Conservation (phyloP, 2,797 vertebrate genomes). For the Anguilla anguilla region DNA sequence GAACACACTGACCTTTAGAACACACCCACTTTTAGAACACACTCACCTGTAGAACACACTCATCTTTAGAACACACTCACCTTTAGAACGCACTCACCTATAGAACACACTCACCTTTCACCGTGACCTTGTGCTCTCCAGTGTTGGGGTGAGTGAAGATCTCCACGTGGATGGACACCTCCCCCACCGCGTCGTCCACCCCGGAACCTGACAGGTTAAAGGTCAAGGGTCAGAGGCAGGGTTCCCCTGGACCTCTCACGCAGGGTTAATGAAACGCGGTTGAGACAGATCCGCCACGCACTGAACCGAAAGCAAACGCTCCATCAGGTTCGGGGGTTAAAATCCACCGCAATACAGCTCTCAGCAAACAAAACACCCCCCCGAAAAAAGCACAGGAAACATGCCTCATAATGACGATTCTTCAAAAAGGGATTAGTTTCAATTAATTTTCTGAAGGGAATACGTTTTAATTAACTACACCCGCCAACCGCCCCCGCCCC, state of each 20-base stretch:
- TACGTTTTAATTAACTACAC: not conserved
- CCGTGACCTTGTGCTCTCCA: constrained; percentile 90
- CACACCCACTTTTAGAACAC: constrained; percentile 65
- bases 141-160: constrained; percentile 88
- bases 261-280: not conserved
- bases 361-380: not conserved
- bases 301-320: not conserved
- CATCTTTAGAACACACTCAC: constrained; percentile 64
- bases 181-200: constrained; percentile 88
- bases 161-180: constrained; percentile 89
- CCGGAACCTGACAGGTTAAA: constrained; percentile 77
- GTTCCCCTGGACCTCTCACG: not conserved
- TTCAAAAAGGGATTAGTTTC: not conserved
- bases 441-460: not conserved
- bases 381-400: too few species aligned
- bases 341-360: not conserved
- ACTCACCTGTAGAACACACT: constrained; percentile 64
- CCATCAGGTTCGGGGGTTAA: not conserved
- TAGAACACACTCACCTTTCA: constrained; percentile 70
- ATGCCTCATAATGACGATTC: too few species aligned
- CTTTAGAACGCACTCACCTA: constrained; percentile 63
- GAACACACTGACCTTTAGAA: constrained; percentile 64
- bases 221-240: not conserved
- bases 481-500: not conserved
- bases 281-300: not conserved